Evolutionary conservation across 1,140 invertebrate genomes (phyloP), one percentile per base, ranked within the genome.

Genomic region (Acromyrmex charruanus): DNA sequence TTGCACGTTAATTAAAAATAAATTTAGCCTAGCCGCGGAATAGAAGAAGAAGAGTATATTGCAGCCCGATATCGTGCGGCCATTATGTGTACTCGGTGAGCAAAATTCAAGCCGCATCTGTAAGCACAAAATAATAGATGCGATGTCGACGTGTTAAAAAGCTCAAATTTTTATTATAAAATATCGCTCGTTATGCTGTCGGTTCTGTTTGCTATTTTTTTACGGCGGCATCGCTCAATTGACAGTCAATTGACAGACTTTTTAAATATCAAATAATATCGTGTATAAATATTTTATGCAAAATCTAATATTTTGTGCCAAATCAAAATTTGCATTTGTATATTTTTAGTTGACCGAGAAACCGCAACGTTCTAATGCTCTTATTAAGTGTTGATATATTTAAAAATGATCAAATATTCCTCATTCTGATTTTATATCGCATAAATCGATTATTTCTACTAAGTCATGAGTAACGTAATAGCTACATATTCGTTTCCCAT

Each of bases 1-100:
- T 92, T 92, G 90, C 91, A 92, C 90, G 77, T 92, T 92, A 92
- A 92, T 92, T 92, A 92, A 90, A 92, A 92, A 92, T 92, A 92
- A 91, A 92, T 91, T 90, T 90, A 35, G 59, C 31, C 66, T 80
- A 71, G 69, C 39, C 58, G 44, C 44, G 71, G 18, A 65, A 39
- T 51, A 7, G 77, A 81, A 68, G 66, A 75, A 77, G 82, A 75
- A 77, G 82, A 65, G 55, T 79, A 77, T 66, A 77, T 66, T 75
- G 69, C 80, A 44, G 25, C 44, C 61, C 55, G 81, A 84, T 85
- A 77, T 77, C 81, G 61, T 44, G 3, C 58, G 28, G 14, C 55
- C 12, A 28, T 61, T 66, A 10, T 63, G 18, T 63, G 39, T 85
- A 18, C 44, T 49, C 58, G 25, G 21, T 51, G 58, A 44, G n/a